A percentile compares a stretch with the other conserved stretches of the same genome.
Evolutionary conservation across 2,797 vertebrate genomes (phyloP).

Genomic region (Miichthys miiuy): DNA sequence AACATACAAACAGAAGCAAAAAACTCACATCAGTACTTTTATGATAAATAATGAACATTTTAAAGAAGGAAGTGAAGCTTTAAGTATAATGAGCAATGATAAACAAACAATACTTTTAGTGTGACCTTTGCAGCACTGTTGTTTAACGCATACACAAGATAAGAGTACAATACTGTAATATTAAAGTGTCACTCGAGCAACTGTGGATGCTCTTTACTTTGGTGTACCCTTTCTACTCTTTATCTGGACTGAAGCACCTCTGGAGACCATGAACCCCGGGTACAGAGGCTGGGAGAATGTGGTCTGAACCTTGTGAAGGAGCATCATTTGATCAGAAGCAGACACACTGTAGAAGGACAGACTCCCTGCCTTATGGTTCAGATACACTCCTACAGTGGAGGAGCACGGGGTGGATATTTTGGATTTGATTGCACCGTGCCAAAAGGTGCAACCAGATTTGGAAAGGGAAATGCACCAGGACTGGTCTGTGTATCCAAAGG

Average conservation of each 20-base stretch:
- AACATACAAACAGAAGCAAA: background rate
- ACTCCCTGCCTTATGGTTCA: slow-evolving; percentile 53
- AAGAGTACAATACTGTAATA: background rate
- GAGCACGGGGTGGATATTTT: slow-evolving; percentile 3
- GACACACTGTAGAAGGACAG: slow-evolving; percentile 58
- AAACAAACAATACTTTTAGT: background rate
- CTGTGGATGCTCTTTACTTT: background rate
- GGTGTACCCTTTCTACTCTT: background rate
- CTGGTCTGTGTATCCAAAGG: slow-evolving; percentile 49
- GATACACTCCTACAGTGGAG: slow-evolving; percentile 59
- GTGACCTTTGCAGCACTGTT: background rate
- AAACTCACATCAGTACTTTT: background rate
- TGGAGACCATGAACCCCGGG: slow-evolving; percentile 61
- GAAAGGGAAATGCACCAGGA: slow-evolving; percentile 66
- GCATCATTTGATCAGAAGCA: slow-evolving; percentile 45
- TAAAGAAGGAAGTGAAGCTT: background rate
- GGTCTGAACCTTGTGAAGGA: slow-evolving; percentile 62
- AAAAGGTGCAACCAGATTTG: slow-evolving; percentile 42
- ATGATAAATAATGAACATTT: background rate
- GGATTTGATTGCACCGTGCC: slow-evolving; percentile 45
- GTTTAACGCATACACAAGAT: background rate
- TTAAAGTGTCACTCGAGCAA: background rate
- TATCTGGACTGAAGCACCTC: slow-evolving; percentile 46
- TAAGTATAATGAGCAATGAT: background rate
- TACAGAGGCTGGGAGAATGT: slow-evolving; percentile 62